These are phyloP conservation scores for Catharus bicknelli DNA, from an alignment of 2,113 vertebrate species.

Conservation along the genomic window DNA sequence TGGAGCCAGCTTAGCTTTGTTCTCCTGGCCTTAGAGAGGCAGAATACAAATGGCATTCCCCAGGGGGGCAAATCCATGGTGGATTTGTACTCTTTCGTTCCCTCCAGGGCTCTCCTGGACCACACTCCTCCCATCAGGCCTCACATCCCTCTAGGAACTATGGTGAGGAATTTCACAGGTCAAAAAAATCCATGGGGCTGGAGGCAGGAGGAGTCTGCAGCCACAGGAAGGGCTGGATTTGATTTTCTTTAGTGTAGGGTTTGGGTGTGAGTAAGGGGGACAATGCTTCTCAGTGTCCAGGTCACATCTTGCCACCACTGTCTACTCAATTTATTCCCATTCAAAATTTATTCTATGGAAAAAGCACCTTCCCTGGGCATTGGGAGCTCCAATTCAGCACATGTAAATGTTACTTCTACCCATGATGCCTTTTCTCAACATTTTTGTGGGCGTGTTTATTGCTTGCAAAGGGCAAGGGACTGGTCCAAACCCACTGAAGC, in stretches of 20 bases:
- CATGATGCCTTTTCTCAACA: neutral
- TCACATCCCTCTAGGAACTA: neutral
- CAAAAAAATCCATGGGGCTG: neutral
- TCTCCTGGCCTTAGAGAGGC: neutral
- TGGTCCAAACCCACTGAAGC: neutral
- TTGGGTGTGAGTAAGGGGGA: neutral
- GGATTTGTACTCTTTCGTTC: neutral
- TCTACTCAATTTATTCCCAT: neutral
- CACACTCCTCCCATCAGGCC: neutral
- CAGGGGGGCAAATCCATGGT: neutral
- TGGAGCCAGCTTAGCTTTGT: neutral
- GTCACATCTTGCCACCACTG: neutral
- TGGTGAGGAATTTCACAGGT: neutral
- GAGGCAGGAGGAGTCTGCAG: neutral
- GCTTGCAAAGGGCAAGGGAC: neutral
- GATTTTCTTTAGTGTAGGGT: neutral
- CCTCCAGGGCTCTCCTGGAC: neutral
- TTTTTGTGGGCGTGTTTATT: constrained; percentile 12
- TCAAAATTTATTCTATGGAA: neutral
- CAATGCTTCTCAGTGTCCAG: neutral
- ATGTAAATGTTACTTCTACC: neutral
- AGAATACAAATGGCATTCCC: neutral
- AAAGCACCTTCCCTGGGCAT: neutral
- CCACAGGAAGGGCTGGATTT: neutral
- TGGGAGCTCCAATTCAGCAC: neutral